These are phyloP conservation scores for Cyanocitta stelleri DNA, from an alignment of 2,113 vertebrate genomes.

Conservation along the genomic window DNA sequence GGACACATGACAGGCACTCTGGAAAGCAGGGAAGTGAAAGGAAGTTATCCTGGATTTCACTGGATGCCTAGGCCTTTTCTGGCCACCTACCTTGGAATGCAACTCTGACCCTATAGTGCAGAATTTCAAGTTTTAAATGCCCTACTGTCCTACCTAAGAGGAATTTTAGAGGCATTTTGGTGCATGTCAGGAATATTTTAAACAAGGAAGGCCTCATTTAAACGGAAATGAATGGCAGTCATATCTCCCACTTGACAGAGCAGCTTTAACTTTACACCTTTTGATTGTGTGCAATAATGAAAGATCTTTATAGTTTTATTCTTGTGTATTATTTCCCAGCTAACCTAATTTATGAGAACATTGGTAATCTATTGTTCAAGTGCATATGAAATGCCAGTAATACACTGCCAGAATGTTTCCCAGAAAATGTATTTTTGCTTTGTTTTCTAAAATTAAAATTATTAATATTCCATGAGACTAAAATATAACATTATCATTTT, in stretches of 20 bases:
- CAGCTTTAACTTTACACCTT: not conserved
- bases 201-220: not conserved
- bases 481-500: not conserved
- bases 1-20: not conserved
- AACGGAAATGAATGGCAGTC: not conserved
- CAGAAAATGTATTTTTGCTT: not conserved
- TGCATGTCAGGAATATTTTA: not conserved
- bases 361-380: not conserved
- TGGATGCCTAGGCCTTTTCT: not conserved
- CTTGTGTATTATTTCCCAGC: not conserved
- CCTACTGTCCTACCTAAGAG: not conserved
- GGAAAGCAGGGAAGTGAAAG: not conserved
- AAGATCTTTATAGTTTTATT: not conserved
- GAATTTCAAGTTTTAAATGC: not conserved
- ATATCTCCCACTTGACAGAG: not conserved
- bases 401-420: not conserved
- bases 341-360: not conserved
- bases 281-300: not conserved
- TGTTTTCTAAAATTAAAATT: not conserved
- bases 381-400: not conserved
- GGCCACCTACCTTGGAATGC: not conserved
- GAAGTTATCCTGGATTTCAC: not conserved
- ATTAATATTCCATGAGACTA: not conserved
- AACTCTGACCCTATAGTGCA: not conserved
- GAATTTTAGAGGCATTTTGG: not conserved